Evolutionary conservation across 2,797 vertebrate genomes (phyloP).

Genomic region (Rhinichthys osculus): DNA sequence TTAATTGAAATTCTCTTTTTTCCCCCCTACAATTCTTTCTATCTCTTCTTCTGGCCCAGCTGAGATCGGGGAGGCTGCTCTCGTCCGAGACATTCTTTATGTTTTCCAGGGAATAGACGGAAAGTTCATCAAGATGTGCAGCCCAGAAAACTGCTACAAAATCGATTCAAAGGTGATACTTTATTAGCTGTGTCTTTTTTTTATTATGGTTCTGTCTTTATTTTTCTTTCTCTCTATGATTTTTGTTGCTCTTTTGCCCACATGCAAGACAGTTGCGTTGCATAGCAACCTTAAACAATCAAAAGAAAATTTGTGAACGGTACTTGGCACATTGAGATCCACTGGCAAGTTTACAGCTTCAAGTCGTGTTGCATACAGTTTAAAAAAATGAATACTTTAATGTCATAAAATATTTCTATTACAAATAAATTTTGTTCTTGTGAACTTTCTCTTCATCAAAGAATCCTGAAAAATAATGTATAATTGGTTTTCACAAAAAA

Average conservation of each 20-base stretch:
- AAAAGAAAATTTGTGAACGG: neutral
- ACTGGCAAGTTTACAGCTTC: neutral
- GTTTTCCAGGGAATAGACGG: conserved; percentile 99
- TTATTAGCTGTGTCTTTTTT: conserved; percentile 1
- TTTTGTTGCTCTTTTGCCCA: neutral
- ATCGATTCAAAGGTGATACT: conserved; percentile 91
- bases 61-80: conserved; percentile 87
- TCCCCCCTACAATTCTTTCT: neutral
- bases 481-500: neutral
- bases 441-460: neutral
- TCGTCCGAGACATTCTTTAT: conserved; percentile 95
- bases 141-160: conserved; percentile 92
- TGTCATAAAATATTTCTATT: neutral
- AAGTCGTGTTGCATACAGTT: neutral
- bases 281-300: neutral
- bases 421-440: neutral
- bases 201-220: conserved; percentile 17
- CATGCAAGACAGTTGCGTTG: neutral
- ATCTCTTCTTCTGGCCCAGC: conserved; percentile 64
- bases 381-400: neutral
- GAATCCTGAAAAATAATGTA: neutral
- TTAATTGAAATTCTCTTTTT: conserved; percentile 1
- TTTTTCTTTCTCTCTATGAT: neutral
- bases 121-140: conserved; percentile 94
- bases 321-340: neutral